Evolutionary conservation across 2,888 invertebrate species (phyloP).

Genomic region (Isotomurus palustris): DNA sequence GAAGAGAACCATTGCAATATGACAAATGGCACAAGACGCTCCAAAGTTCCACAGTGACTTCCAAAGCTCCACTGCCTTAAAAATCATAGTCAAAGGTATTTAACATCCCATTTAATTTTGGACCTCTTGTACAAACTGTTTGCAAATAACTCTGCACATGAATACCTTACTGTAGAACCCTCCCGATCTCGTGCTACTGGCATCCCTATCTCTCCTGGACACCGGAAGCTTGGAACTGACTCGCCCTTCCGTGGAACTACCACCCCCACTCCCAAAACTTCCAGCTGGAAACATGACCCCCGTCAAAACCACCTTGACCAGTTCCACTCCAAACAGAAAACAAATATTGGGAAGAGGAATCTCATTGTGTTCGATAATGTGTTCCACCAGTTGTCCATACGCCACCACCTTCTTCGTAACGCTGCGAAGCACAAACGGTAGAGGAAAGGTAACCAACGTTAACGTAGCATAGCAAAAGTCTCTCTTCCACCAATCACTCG

Average conservation of each 20-base stretch:
- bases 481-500: constrained; percentile 15
- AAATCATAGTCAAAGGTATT: constrained; percentile 4
- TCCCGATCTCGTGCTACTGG: constrained; percentile 1
- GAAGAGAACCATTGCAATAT: constrained; percentile 36
- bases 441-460: constrained; percentile 15
- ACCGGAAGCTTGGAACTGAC: constrained; percentile 17
- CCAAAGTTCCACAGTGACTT: constrained; percentile 32
- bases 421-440: not conserved
- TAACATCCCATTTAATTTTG: not conserved
- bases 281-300: not conserved
- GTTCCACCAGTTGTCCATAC: not conserved
- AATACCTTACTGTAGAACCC: constrained; percentile 13
- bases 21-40: constrained; percentile 27
- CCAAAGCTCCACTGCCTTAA: constrained; percentile 26
- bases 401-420: too few species aligned
- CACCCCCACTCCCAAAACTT: not conserved
- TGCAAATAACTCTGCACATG: not conserved
- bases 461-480: constrained; percentile 24
- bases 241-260: not conserved
- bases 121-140: too few species aligned
- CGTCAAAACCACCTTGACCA: too few species aligned
- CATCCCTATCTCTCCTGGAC: constrained; percentile 25
- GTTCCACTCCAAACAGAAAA: too few species aligned
- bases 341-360: constrained; percentile 28
- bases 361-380: constrained; percentile 22